Percentiles rank a stretch among this genome's conserved stretches.
Evolutionary conservation across 2,797 vertebrate species (phyloP).

Genomic region (Halcyon smyrnensis): DNA sequence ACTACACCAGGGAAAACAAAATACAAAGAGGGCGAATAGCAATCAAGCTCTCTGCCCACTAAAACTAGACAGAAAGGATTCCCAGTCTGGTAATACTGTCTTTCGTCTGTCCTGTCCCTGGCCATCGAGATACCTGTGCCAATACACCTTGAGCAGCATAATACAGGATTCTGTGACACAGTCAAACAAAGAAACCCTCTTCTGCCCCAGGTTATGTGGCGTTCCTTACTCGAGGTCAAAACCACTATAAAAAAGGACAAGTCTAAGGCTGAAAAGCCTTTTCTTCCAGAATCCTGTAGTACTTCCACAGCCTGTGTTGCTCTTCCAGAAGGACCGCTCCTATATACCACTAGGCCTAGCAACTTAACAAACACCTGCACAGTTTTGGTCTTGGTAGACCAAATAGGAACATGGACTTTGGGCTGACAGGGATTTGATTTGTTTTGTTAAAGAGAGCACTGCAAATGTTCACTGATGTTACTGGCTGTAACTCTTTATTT

Average conservation of each 20-base stretch:
- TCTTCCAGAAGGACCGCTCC: neutral
- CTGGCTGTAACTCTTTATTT: neutral
- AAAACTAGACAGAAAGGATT: neutral
- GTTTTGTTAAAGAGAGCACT: neutral
- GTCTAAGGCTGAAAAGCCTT: neutral
- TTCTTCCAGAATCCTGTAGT: neutral
- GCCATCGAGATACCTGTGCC: neutral
- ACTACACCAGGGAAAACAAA: neutral
- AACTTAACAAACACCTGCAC: neutral
- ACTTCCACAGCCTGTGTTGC: neutral
- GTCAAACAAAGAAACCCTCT: neutral
- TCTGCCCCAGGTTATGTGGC: fast-evolving
- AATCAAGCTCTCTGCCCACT: neutral
- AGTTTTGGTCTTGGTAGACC: neutral
- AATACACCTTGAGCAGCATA: neutral
- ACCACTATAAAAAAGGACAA: neutral
- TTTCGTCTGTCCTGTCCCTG: neutral
- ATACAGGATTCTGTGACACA: neutral
- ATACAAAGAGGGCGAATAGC: neutral
- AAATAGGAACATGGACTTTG: neutral
- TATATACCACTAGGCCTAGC: neutral
- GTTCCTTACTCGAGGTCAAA: neutral
- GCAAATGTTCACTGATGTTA: neutral
- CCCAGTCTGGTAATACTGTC: neutral
- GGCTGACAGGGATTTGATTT: neutral